A percentile compares a stretch with the other conserved stretches of the same genome.
phyloP scores from a whole-genome alignment of 2,797 vertebrate species.

The Acanthurus leucopareius region DNA sequence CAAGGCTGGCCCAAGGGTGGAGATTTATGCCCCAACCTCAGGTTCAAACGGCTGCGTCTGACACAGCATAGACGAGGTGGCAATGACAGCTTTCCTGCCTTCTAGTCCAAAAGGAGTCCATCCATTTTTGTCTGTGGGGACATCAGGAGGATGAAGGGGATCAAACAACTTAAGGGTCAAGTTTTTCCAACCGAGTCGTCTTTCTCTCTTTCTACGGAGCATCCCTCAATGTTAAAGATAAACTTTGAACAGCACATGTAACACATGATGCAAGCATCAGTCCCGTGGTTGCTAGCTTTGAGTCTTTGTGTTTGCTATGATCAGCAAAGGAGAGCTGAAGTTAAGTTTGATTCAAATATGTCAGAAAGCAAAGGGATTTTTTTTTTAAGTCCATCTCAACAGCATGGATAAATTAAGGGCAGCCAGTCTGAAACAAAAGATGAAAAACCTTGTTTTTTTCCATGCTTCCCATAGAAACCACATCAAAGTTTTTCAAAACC shows the following conservation, averaged over 20 bases:
- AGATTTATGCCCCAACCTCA: slow-evolving; percentile 77
- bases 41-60: slow-evolving; percentile 73
- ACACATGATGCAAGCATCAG: slow-evolving; percentile 19
- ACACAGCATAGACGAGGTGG: slow-evolving; percentile 59
- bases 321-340: slow-evolving; percentile 5
- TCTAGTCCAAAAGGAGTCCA: slow-evolving; percentile 56
- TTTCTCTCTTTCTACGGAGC: slow-evolving; percentile 23
- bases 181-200: slow-evolving; percentile 64
- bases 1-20: slow-evolving; percentile 67
- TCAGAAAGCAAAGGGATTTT: neutral
- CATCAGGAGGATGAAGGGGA: slow-evolving; percentile 21
- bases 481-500: slow-evolving; percentile 4
- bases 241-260: slow-evolving; percentile 38
- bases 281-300: neutral
- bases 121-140: slow-evolving; percentile 58
- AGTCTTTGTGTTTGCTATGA: slow-evolving; percentile 3
- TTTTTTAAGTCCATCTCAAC: slow-evolving; percentile 6
- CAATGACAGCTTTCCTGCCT: slow-evolving; percentile 62
- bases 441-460: slow-evolving; percentile 1
- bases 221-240: slow-evolving; percentile 6
- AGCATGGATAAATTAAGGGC: slow-evolving; percentile 40
- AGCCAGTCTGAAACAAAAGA: slow-evolving; percentile 45
- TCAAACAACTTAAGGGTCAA: slow-evolving; percentile 56
- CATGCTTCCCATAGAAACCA: slow-evolving; percentile 6
- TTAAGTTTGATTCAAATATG: neutral